Evolutionary conservation across 2,797 vertebrate genomes (phyloP).

Genomic region (Tauraco hartlaubi): DNA sequence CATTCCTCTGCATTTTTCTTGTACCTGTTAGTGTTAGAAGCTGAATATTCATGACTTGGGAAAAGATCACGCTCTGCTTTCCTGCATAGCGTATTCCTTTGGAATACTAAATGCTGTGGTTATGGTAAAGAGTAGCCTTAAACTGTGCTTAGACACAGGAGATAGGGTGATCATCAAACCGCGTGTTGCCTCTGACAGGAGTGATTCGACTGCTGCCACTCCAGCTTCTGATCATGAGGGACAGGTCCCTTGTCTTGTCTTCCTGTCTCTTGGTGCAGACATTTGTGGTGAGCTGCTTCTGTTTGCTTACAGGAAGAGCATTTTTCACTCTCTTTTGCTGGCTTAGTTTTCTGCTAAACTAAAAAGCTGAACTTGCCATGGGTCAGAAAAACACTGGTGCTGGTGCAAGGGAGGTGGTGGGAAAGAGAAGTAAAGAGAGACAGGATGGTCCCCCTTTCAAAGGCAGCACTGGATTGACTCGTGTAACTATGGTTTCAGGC

Average conservation of each 20-base stretch:
- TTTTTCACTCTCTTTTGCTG: neutral
- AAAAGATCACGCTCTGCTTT: neutral
- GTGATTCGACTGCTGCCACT: neutral
- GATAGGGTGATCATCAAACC: neutral
- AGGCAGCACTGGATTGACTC: neutral
- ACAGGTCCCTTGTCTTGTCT: neutral
- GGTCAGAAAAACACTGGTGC: neutral
- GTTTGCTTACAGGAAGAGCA: neutral
- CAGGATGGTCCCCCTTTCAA: neutral
- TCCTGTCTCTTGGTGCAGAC: neutral
- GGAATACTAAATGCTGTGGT: neutral
- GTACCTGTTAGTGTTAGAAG: neutral
- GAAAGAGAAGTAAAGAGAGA: neutral
- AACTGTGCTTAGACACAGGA: neutral
- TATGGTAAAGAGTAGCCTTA: neutral
- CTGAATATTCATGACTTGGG: constrained; percentile 1
- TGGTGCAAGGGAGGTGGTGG: neutral
- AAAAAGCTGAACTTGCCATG: neutral
- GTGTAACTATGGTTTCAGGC: neutral
- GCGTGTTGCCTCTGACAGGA: neutral
- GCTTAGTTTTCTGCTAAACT: neutral
- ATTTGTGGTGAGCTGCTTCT: neutral
- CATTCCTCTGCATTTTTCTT: neutral
- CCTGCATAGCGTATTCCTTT: neutral
- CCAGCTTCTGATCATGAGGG: neutral